A percentile compares a stretch with the other conserved stretches of the same genome.
Conservation (phyloP, 2,888 invertebrate genomes). For the Cotesia congregata region DNA sequence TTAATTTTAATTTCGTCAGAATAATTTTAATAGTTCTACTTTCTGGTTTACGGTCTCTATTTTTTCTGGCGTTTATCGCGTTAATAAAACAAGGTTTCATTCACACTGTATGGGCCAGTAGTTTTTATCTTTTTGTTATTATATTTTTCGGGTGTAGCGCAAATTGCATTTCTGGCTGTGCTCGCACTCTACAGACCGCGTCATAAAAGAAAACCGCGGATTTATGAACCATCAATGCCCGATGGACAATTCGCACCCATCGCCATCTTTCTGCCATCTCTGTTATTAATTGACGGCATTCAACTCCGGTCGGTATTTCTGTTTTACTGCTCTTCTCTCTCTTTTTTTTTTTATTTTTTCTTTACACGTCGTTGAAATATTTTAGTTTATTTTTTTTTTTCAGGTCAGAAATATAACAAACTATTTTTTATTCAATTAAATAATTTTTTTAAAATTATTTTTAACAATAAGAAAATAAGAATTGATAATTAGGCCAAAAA, state of each 20-base stretch:
- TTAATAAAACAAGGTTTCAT: slow-evolving; percentile 1
- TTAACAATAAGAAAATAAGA: no score
- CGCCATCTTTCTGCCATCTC: slow-evolving; percentile 21
- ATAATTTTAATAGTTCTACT: neutral
- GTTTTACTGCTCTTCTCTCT: neutral
- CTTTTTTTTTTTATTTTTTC: neutral
- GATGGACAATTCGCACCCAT: slow-evolving; percentile 10
- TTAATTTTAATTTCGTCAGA: neutral
- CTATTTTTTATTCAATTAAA: neutral
- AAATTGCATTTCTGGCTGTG: neutral
- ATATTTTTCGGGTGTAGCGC: neutral
- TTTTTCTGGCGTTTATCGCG: neutral
- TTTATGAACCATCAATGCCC: slow-evolving; percentile 11
- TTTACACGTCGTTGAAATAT: neutral
- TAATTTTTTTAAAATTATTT: no score
- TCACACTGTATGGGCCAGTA: neutral
- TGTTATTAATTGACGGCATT: slow-evolving; percentile 24
- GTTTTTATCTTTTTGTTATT: neutral
- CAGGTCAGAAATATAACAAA: neutral
- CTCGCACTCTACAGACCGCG: neutral
- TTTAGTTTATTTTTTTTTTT: neutral
- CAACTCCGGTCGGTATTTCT: slow-evolving; percentile 16
- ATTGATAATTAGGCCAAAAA: no score
- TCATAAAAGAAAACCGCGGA: neutral
- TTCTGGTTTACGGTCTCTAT: neutral